These are phyloP conservation scores for Ornithoptera alexandrae DNA, from an alignment of 2,888 invertebrate genomes.

Conservation along the genomic window DNA sequence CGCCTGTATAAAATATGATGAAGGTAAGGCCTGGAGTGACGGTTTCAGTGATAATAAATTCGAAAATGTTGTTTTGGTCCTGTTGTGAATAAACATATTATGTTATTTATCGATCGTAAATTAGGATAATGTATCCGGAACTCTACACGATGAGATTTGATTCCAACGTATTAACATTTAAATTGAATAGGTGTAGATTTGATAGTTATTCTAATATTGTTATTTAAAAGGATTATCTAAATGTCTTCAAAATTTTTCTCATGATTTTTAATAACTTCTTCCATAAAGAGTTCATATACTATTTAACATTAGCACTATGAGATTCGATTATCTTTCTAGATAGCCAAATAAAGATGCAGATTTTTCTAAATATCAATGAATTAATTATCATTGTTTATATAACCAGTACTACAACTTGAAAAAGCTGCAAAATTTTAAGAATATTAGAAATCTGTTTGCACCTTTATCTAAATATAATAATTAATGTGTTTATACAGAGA, in stretches of 20 bases:
- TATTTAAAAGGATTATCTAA: conserved; percentile 39
- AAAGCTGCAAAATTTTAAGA: too few relatives aligned
- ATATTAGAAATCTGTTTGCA: too few relatives aligned
- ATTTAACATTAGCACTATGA: neutral
- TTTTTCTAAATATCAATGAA: too few relatives aligned
- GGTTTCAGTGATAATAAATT: conserved; percentile 35
- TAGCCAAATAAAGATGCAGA: neutral
- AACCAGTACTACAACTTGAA: too few relatives aligned
- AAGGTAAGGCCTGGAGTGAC: conserved; percentile 45
- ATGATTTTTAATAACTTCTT: neutral
- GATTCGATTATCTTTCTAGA: neutral
- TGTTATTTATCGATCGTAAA: conserved; percentile 58
- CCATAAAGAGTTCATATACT: neutral
- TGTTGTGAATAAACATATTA: conserved; percentile 50
- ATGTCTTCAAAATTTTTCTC: conserved; percentile 28
- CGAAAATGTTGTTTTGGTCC: conserved; percentile 38
- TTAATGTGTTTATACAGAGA: too few relatives aligned
- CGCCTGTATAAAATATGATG: conserved; percentile 42
- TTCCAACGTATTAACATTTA: conserved; percentile 61
- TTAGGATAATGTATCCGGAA: conserved; percentile 57
- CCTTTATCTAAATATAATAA: too few relatives aligned
- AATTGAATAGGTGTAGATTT: conserved; percentile 52
- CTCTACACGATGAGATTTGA: conserved; percentile 57
- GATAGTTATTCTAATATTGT: conserved; percentile 44
- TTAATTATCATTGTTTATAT: too few relatives aligned